Conservation (phyloP, 2,113 vertebrate species). For the Archocentrus centrarchus region DNA sequence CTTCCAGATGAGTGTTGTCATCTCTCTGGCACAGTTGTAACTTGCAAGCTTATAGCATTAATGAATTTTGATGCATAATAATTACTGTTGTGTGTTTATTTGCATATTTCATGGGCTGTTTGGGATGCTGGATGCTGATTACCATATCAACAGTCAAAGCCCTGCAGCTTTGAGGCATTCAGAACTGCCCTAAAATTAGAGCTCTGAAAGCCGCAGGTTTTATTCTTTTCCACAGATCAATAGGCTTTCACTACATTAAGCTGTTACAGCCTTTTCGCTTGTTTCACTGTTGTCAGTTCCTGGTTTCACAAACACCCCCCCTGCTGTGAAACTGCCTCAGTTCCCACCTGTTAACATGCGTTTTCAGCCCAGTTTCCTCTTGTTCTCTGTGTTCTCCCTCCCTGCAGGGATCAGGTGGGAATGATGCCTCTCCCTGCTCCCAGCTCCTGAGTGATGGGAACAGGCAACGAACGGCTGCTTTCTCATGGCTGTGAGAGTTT, state of each 20-base stretch:
- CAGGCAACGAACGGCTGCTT: background rate
- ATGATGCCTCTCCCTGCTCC: slow-evolving; percentile 23
- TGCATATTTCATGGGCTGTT: background rate
- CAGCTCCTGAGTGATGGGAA: slow-evolving; percentile 34
- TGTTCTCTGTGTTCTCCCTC: slow-evolving; percentile 38
- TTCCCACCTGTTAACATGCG: slow-evolving; percentile 30
- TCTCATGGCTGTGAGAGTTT: background rate
- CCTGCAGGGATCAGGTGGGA: slow-evolving; percentile 48
- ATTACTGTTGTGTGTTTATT: background rate
- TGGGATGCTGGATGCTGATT: background rate
- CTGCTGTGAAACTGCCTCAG: slow-evolving; percentile 7
- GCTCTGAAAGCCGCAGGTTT: background rate
- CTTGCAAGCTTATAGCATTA: background rate
- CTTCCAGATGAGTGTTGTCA: too few relatives aligned
- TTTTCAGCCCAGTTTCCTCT: slow-evolving; percentile 45
- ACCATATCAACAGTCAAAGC: background rate
- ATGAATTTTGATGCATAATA: background rate
- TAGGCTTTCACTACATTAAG: background rate
- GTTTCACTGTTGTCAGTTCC: slow-evolving; percentile 11
- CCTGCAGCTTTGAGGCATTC: background rate
- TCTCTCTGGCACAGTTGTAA: too few relatives aligned
- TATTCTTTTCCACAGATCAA: background rate
- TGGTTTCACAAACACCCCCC: background rate
- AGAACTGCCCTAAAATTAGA: slow-evolving; percentile 11
- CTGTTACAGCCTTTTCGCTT: background rate